Conservation (phyloP, 2,113 vertebrate species). For the Plecotus auritus region DNA sequence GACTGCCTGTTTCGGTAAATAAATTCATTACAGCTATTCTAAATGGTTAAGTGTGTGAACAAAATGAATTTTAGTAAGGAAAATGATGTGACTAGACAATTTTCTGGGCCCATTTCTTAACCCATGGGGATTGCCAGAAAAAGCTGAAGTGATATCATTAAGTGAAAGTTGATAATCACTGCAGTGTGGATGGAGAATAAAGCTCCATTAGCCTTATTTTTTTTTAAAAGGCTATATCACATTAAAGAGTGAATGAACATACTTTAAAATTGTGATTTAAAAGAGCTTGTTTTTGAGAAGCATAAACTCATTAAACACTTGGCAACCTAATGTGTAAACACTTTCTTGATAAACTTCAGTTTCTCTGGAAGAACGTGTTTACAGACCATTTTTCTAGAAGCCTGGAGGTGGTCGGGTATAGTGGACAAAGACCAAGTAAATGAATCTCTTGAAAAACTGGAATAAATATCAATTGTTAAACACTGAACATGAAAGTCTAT, state of each 20-base stretch:
- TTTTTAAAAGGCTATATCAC: background rate
- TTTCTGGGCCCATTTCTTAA: background rate
- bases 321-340: background rate
- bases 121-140: background rate
- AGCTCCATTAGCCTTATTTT: background rate
- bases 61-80: background rate
- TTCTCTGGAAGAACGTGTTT: background rate
- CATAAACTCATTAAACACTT: background rate
- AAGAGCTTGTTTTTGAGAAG: background rate
- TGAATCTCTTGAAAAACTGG: background rate
- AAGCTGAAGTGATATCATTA: background rate
- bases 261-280: background rate
- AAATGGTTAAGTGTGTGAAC: background rate
- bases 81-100: background rate
- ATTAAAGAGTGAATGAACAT: background rate
- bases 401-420: rapidly evolving
- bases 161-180: background rate
- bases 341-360: background rate
- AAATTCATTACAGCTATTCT: background rate
- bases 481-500: background rate
- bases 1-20: background rate
- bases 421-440: background rate
- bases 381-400: background rate
- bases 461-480: background rate
- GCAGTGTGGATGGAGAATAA: background rate